phyloP scores from a whole-genome alignment of 2,888 invertebrate genomes.

The Ochropacha duplaris region DNA sequence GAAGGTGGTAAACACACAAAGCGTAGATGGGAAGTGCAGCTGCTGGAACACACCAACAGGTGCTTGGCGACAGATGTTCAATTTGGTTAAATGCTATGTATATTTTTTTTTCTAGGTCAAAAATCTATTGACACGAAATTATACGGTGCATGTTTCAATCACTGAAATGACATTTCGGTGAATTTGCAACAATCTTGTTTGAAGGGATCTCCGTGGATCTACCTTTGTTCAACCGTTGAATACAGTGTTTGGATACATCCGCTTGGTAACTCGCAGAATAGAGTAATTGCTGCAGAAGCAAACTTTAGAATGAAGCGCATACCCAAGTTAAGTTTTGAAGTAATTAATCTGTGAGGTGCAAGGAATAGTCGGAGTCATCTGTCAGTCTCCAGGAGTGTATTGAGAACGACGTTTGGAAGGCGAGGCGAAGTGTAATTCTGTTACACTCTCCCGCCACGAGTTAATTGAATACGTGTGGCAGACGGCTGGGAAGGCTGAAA shows the following conservation, averaged over 20 bases:
- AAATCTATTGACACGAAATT: background rate
- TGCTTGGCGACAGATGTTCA: no score
- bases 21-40: no score
- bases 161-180: background rate
- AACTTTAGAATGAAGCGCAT: constrained; percentile 51
- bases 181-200: background rate
- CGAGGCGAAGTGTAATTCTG: constrained; percentile 45
- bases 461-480: constrained; percentile 53
- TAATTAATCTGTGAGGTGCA: constrained; percentile 48
- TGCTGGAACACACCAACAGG: no score
- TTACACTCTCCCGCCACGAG: constrained; percentile 43
- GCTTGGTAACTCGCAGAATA: constrained; percentile 21
- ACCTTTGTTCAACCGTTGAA: background rate
- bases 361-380: constrained; percentile 39
- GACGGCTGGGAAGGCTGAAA: constrained; percentile 35
- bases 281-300: constrained; percentile 50
- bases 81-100: no score
- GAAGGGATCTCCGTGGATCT: background rate
- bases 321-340: constrained; percentile 42
- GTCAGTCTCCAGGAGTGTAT: constrained; percentile 41
- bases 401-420: constrained; percentile 31
- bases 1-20: no score
- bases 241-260: constrained; percentile 15
- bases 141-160: background rate
- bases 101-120: background rate